Conservation (phyloP, 2,797 vertebrate genomes). For the Lates japonicus region DNA sequence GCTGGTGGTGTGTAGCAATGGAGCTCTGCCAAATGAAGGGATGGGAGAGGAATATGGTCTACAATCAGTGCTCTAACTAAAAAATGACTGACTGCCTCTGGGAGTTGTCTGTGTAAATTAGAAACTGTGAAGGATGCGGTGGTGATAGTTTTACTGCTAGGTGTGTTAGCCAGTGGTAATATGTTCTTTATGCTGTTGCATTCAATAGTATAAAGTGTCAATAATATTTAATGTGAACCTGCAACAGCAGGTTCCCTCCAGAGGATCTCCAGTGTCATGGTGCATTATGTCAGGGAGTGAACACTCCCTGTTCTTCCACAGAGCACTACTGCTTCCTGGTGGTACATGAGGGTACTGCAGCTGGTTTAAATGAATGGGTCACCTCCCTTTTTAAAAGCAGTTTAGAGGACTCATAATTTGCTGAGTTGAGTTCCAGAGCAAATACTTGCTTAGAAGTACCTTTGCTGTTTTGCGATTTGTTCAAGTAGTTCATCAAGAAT, state of each 20-base stretch:
- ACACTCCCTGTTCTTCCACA: constrained; percentile 23
- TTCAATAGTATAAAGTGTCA: constrained; percentile 26
- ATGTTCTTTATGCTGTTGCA: constrained; percentile 1
- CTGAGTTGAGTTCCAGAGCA: background rate
- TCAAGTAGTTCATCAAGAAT: background rate
- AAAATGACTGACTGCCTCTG: constrained; percentile 31
- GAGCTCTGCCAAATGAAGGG: constrained; percentile 45
- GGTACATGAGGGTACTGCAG: constrained; percentile 54
- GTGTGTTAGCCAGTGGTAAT: background rate
- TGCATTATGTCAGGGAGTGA: constrained; percentile 75
- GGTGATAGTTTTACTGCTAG: constrained; percentile 7
- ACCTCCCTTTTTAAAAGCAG: background rate
- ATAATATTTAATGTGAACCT: constrained; percentile 27
- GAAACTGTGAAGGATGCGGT: background rate
- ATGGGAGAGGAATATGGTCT: constrained; percentile 28
- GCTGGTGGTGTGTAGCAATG: constrained; percentile 17
- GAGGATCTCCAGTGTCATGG: constrained; percentile 59
- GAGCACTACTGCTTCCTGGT: constrained; percentile 64
- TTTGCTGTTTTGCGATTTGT: background rate
- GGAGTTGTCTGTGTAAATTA: constrained; percentile 9
- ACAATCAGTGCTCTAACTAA: constrained; percentile 10
- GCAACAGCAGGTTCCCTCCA: constrained; percentile 49
- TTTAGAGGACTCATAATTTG: background rate
- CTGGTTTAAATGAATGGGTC: background rate
- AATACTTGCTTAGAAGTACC: background rate